These are phyloP conservation scores for Furcula furcula DNA, from an alignment of 2,888 invertebrate genomes.

Conservation along the genomic window DNA sequence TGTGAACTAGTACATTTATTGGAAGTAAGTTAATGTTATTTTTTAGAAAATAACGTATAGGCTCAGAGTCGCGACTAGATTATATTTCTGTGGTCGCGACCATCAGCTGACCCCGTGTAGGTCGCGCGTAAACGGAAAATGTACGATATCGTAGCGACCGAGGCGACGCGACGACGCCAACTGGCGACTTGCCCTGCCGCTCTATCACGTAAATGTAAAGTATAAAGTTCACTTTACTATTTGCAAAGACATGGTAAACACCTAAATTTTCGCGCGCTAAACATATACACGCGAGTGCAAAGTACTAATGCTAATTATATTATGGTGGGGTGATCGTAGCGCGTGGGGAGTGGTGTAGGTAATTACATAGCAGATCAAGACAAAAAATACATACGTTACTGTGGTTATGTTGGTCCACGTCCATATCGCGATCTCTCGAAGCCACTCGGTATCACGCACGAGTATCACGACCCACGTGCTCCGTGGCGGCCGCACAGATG, in stretches of 20 bases:
- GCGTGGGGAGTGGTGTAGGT: constrained; percentile 1
- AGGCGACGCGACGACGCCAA: constrained; percentile 65
- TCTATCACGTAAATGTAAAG: constrained; percentile 53
- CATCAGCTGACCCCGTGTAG: constrained; percentile 48
- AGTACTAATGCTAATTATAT: constrained; percentile 5
- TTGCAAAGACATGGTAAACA: constrained; percentile 42
- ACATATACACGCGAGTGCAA: constrained; percentile 7
- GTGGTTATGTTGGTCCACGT: constrained; percentile 35
- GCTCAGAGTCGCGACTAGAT: no score
- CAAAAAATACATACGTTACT: constrained; percentile 45
- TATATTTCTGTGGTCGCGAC: no score
- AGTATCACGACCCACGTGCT: constrained; percentile 40
- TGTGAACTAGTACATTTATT: background rate
- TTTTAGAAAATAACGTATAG: constrained; percentile 5
- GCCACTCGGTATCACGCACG: no score
- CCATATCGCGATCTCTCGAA: constrained; percentile 34
- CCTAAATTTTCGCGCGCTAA: constrained; percentile 33
- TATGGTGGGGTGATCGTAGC: constrained; percentile 1
- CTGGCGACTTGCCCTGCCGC: constrained; percentile 74
- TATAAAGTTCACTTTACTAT: constrained; percentile 69
- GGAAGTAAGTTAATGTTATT: background rate
- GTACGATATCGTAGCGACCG: constrained; percentile 41
- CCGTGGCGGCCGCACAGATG: constrained; percentile 40
- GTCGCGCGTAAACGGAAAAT: constrained; percentile 46
- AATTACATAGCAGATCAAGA: background rate